phyloP scores from a whole-genome alignment of 1,140 invertebrate genomes.

The Drosophila nannoptera region DNA sequence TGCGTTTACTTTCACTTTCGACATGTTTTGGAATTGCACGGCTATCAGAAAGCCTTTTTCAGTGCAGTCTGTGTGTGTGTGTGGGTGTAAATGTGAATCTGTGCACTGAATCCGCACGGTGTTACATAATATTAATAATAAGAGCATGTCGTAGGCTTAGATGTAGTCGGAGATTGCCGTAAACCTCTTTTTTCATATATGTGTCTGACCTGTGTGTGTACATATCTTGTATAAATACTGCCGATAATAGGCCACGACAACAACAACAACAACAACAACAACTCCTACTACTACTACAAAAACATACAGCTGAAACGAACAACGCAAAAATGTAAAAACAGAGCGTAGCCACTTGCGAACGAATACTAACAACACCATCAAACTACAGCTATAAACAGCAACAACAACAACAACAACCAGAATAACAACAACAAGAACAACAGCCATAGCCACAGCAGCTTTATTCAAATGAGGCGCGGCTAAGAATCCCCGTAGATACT shows the following conservation, averaged over 20 bases:
- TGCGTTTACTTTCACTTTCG: neutral
- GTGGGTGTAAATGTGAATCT: conserved; percentile 21
- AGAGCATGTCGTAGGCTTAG: conserved; percentile 43
- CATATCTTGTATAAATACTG: conserved; percentile 55
- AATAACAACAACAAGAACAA: too few relatives aligned
- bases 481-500: conserved; percentile 40
- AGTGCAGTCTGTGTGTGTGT: conserved; percentile 6
- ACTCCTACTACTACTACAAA: conserved; percentile 23
- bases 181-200: conserved; percentile 15
- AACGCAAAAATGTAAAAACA: conserved; percentile 38
- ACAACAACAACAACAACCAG: conserved; percentile 43
- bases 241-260: conserved; percentile 57
- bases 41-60: conserved; percentile 18
- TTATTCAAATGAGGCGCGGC: conserved; percentile 48
- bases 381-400: conserved; percentile 44
- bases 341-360: conserved; percentile 24
- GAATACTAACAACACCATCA: conserved; percentile 23
- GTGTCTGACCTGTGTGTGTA: conserved; percentile 13
- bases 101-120: neutral
- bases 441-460: conserved; percentile 40
- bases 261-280: conserved; percentile 40
- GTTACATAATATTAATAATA: conserved; percentile 58
- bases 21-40: neutral
- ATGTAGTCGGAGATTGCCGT: conserved; percentile 10
- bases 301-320: conserved; percentile 28